Conservation (phyloP, 2,113 vertebrate genomes). For the Genyomyrus donnyi region DNA sequence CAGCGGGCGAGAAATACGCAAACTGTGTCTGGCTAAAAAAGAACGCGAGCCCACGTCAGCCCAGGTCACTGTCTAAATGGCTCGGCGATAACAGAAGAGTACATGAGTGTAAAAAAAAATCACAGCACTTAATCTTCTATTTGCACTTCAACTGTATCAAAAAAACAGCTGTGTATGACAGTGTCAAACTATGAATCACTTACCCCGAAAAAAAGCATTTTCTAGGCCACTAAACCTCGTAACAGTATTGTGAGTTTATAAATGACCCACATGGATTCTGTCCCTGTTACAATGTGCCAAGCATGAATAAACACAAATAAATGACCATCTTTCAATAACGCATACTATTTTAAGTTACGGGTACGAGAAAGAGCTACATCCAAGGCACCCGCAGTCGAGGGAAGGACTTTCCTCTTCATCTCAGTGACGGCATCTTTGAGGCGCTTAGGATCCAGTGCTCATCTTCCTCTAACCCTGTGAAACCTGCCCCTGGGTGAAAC, state of each 20-base stretch:
- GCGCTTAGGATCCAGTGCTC: neutral
- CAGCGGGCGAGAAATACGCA: neutral
- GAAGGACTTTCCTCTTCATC: neutral
- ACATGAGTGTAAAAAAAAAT: neutral
- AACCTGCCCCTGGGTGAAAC: neutral
- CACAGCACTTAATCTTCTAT: neutral
- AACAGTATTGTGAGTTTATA: neutral
- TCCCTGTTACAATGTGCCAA: neutral
- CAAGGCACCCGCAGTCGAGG: neutral
- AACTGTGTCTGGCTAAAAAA: neutral
- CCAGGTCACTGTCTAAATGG: neutral
- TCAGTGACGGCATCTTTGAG: neutral
- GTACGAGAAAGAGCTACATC: neutral
- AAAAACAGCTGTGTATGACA: neutral
- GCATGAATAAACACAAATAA: neutral
- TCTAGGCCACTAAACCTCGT: neutral
- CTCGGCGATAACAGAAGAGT: neutral
- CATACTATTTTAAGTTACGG: neutral
- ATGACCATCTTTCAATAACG: neutral
- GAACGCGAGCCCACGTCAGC: too few species aligned
- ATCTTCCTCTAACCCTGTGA: neutral
- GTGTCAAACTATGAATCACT: neutral
- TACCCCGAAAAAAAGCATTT: neutral
- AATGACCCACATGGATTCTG: neutral
- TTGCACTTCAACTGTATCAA: neutral